Evolutionary conservation across 1,140 invertebrate genomes (phyloP).

Genomic region (Protaetia brevitarsis): DNA sequence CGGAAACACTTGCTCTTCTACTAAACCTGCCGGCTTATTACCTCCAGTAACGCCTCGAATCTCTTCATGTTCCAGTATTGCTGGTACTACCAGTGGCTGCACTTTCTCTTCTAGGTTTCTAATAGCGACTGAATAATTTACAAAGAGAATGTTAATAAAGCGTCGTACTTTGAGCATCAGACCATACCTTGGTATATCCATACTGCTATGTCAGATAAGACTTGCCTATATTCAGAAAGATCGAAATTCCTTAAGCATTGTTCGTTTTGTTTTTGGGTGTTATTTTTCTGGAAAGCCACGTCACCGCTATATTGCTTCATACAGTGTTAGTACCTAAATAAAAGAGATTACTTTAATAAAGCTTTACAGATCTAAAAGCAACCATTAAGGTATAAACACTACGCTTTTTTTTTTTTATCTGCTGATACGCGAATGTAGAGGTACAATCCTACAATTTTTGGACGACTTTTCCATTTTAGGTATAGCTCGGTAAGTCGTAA

Average conservation of each 20-base stretch:
- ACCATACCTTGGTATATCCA: conserved; percentile 75
- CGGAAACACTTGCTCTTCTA: conserved; percentile 48
- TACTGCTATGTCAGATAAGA: conserved; percentile 79
- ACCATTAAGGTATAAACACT: no score
- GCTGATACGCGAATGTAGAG: no score
- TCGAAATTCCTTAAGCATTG: conserved; percentile 91
- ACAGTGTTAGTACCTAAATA: conserved; percentile 75
- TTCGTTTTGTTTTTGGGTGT: conserved; percentile 89
- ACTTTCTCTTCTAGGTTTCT: conserved; percentile 77
- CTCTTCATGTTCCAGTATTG: conserved; percentile 89
- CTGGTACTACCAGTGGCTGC: conserved; percentile 82
- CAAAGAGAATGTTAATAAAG: conserved; percentile 6
- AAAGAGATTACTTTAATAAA: conserved; percentile 40
- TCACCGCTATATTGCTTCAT: conserved; percentile 96
- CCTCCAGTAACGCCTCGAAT: conserved; percentile 57
- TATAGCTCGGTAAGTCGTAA: no score
- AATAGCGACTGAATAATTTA: conserved; percentile 58
- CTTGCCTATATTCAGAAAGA: conserved; percentile 83
- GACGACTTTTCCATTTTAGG: no score
- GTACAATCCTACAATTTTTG: no score
- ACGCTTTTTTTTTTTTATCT: no score
- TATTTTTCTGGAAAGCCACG: conserved; percentile 81
- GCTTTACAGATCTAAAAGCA: background rate
- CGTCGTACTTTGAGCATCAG: conserved; percentile 27
- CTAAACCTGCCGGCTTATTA: conserved; percentile 52